Evolutionary conservation across 2,113 vertebrate genomes (phyloP), one percentile per base, ranked within the genome.

Genomic region (Stegastes partitus): DNA sequence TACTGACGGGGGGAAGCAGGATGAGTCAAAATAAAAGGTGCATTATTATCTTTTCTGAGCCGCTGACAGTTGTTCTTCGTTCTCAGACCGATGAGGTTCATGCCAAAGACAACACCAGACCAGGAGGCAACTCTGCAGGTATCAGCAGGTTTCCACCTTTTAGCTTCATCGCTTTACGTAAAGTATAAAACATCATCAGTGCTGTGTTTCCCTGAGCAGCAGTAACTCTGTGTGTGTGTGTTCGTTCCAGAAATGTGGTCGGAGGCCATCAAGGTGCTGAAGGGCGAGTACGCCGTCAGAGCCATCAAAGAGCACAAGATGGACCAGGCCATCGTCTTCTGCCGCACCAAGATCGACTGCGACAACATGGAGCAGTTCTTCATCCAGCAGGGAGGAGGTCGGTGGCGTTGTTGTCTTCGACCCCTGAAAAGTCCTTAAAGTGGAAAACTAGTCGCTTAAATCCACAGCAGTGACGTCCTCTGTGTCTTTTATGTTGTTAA

Each of bases 271-370:
- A 99, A 99, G 89, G 85, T 99, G 63, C 94, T 99, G 39, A 99
- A 99, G 90, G 98, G 98, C 18, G 98, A 99, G 86, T 99, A 99
- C 51, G 71, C 95, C 0, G 89, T 99, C 56, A 94, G 95, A 1
- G 98, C 98, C 59, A 97, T 99, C 82, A 98, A 96, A 85, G 98
- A 99, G 44, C 98, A 99, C 91, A 99, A 99, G 92, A 99, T 99
- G 98, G 98, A 99, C 86, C 97, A 98, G 93, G 98, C 98, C 51
- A 99, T 99, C 82, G 85, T 99, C 84, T 99, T 99, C 95, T 99
- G 98, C 83, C 95, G 98, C 79, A 99, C 98, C 74, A 99, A 99
- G 93, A 96, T 99, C 9, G 98, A 99, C 92, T 99, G 98, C 70
- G 98, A 99, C 91, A 99, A 99, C 89, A 93, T 99, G 96, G 98